phyloP scores from a whole-genome alignment of 35 echinoderm and acorn worm genomes.

The Strongylocentrotus purpuratus region DNA sequence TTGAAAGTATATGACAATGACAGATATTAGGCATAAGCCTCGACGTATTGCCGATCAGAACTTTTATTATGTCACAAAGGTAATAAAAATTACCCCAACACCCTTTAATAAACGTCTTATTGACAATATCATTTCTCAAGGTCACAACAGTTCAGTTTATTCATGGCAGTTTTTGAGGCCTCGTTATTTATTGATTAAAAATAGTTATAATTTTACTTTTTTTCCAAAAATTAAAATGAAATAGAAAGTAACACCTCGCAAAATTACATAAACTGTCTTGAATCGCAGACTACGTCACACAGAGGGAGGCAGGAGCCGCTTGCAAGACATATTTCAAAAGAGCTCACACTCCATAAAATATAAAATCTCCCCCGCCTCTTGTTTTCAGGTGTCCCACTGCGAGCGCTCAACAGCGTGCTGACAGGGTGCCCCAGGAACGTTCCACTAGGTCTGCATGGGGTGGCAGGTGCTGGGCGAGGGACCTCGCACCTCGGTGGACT shows the following conservation, averaged over 20 bases:
- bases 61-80: too few species aligned
- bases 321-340: conserved; percentile 7
- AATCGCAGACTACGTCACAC: background rate
- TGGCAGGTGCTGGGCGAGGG: conserved; percentile 18
- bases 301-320: background rate
- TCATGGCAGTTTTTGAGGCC: too few species aligned
- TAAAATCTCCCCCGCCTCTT: conserved; percentile 36
- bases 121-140: too few species aligned
- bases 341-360: conserved; percentile 1
- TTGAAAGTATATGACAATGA: too few species aligned
- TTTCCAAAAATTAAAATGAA: background rate
- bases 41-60: too few species aligned
- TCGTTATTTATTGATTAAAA: too few species aligned
- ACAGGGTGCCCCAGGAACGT: background rate
- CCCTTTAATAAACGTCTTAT: too few species aligned
- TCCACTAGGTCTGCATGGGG: conserved; percentile 22
- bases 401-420: background rate
- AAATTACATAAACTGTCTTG: background rate
- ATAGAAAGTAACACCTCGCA: background rate
- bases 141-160: too few species aligned
- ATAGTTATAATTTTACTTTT: too few species aligned
- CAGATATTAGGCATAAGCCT: too few species aligned
- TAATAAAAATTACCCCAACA: too few species aligned
- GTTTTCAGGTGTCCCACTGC: conserved; percentile 18
- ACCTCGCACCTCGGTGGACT: conserved; percentile 1